Conservation (phyloP, 2,113 vertebrate species). For the Cyrtonyx montezumae region DNA sequence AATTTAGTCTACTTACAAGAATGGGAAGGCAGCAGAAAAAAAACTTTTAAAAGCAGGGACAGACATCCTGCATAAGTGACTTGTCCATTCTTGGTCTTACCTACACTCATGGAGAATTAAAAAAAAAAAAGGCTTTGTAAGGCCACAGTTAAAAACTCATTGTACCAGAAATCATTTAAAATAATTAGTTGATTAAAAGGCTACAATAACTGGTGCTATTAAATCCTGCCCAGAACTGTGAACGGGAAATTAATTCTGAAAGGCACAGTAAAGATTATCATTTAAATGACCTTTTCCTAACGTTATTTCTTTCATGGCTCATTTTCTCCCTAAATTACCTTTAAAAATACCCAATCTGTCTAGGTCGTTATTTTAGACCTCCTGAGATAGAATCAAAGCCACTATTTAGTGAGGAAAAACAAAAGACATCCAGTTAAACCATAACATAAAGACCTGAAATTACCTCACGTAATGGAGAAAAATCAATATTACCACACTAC, state of each 20-base stretch:
- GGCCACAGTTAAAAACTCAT: neutral
- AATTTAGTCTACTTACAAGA: neutral
- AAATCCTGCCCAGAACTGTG: slow-evolving; percentile 15
- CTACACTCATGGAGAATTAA: neutral
- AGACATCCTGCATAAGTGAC: neutral
- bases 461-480: neutral
- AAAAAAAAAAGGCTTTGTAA: neutral
- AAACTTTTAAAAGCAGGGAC: neutral
- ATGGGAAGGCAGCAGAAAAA: neutral
- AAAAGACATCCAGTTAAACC: neutral
- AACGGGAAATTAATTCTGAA: slow-evolving; percentile 10
- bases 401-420: accelerated
- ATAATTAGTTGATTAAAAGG: neutral
- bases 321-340: slow-evolving; percentile 14
- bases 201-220: neutral
- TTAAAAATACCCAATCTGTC: slow-evolving; percentile 5
- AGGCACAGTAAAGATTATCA: neutral
- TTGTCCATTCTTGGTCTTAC: neutral
- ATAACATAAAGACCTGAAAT: neutral
- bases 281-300: neutral
- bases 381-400: neutral
- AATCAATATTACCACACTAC: neutral
- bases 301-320: slow-evolving; percentile 32
- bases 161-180: neutral
- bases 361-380: slow-evolving; percentile 13